These are phyloP conservation scores for Trogon melanurus DNA, from an alignment of 2,113 vertebrate species.

Conservation along the genomic window DNA sequence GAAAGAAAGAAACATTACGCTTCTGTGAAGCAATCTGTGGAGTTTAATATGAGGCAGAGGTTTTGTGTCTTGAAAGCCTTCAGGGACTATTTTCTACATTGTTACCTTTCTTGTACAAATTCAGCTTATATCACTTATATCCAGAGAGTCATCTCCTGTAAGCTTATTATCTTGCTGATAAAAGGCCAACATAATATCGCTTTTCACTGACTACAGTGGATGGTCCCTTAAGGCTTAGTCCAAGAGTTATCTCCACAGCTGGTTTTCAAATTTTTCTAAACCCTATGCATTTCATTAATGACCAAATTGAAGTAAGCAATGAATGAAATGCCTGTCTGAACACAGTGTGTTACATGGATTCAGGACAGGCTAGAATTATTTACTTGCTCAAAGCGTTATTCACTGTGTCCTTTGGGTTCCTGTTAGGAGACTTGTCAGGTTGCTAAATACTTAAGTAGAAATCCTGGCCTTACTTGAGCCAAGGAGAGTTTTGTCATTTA, in stretches of 20 bases:
- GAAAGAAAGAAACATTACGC: neutral
- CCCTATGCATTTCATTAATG: neutral
- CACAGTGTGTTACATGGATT: neutral
- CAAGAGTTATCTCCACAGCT: neutral
- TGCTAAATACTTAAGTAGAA: conserved; percentile 43
- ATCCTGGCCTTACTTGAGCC: neutral
- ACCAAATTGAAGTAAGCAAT: neutral
- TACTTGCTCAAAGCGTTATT: conserved; percentile 24
- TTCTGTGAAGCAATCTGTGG: conserved; percentile 25
- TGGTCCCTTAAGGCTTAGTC: neutral
- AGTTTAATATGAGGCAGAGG: neutral
- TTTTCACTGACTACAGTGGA: neutral
- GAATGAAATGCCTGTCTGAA: conserved; percentile 35
- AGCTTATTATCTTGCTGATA: conserved; percentile 3
- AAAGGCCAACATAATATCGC: neutral
- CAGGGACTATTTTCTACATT: neutral
- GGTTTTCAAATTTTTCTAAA: conserved; percentile 29
- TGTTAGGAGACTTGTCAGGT: conserved; percentile 25
- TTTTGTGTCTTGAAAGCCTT: conserved; percentile 23
- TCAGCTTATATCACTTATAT: neutral
- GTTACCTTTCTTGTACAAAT: conserved; percentile 4
- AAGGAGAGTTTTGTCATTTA: conserved; percentile 42
- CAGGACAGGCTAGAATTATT: conserved; percentile 10
- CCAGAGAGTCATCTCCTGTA: neutral
- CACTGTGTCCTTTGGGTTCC: neutral